Evolutionary conservation across 1,140 invertebrate genomes (phyloP).

Genomic region (Notospermus geniculatus): DNA sequence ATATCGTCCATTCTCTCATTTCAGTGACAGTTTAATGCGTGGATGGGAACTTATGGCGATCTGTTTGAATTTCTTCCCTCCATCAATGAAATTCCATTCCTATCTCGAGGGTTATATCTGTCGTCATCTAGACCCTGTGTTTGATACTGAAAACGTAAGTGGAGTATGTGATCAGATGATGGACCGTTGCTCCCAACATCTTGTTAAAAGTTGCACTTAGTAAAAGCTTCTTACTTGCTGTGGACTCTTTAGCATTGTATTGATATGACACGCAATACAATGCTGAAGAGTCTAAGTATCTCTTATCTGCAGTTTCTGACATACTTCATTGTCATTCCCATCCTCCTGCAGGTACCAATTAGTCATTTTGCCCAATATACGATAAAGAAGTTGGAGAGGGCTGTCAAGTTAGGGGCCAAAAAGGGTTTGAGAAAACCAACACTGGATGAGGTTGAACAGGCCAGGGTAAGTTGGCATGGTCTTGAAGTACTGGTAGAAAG

Average conservation of each 20-base stretch:
- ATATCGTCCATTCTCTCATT: conserved; percentile 23
- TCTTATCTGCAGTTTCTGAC: no score
- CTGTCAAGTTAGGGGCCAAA: conserved; percentile 80
- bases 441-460: conserved; percentile 90
- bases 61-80: conserved; percentile 90
- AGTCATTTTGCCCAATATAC: conserved; percentile 60
- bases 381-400: conserved; percentile 80
- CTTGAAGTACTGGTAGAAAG: no score
- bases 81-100: conserved; percentile 85
- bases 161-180: no score
- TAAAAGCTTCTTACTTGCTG: no score
- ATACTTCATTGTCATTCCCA: no score
- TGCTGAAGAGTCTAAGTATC: no score
- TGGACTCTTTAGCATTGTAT: no score
- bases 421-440: conserved; percentile 83
- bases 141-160: conserved; percentile 38
- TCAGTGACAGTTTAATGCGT: conserved; percentile 71
- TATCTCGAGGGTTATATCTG: conserved; percentile 85
- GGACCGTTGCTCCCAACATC: no score
- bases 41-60: conserved; percentile 94
- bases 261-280: no score
- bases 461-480: conserved; percentile 68
- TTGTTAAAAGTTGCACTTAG: no score
- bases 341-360: conserved; percentile 55
- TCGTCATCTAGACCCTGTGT: conserved; percentile 39